Evolutionary conservation across 2,113 vertebrate genomes (phyloP).

Genomic region (Chaetorhynchus papuensis): DNA sequence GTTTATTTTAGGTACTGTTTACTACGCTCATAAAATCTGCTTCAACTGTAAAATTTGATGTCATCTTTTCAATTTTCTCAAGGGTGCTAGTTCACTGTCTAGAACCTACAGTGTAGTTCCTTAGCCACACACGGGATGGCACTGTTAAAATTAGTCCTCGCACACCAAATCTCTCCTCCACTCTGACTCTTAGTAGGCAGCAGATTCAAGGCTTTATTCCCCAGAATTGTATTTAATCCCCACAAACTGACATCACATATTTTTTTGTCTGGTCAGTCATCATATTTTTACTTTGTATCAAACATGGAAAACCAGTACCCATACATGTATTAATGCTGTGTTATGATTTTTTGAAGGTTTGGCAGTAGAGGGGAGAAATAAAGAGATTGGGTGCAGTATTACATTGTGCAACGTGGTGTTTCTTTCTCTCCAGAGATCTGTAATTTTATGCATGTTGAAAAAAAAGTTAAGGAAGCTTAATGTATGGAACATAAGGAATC

Average conservation of each 20-base stretch:
- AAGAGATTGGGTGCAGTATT: not conserved
- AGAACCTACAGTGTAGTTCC: slow-evolving; percentile 18
- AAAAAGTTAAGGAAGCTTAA: slow-evolving; percentile 61
- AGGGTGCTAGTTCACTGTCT: not conserved
- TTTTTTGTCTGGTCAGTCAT: not conserved
- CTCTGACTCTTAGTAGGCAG: not conserved
- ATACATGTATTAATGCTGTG: slow-evolving; percentile 2
- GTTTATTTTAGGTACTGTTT: not conserved
- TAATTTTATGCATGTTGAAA: slow-evolving; percentile 59
- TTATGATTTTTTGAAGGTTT: slow-evolving; percentile 38
- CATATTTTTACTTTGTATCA: slow-evolving; percentile 3
- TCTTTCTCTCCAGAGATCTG: slow-evolving; percentile 62
- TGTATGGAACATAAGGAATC: slow-evolving; percentile 66
- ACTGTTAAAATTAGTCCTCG: slow-evolving; percentile 14
- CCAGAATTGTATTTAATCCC: not conserved
- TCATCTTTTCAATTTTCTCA: not conserved
- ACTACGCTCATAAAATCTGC: not conserved
- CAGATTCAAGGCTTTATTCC: not conserved
- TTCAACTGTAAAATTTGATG: not conserved
- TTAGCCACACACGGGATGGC: slow-evolving; percentile 40
- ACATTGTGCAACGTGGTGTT: slow-evolving; percentile 50
- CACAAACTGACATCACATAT: not conserved
- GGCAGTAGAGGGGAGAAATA: slow-evolving; percentile 30
- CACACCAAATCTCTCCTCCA: not conserved
- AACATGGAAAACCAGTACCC: not conserved